These are phyloP conservation scores for Sinohyriopsis cumingii DNA, from an alignment of 2,888 invertebrate genomes.

Conservation along the genomic window DNA sequence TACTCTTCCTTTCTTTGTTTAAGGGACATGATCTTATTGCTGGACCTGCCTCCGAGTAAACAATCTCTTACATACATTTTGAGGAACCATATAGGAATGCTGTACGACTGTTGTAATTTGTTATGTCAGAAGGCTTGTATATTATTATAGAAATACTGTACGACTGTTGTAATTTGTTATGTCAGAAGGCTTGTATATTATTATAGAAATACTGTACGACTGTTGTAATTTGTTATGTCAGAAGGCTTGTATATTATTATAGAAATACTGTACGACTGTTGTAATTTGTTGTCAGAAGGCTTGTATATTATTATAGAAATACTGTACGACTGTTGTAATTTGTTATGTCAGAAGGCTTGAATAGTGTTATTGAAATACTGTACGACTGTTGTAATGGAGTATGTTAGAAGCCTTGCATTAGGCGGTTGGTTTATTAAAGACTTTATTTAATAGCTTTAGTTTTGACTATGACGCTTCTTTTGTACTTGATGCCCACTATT, in stretches of 20 bases:
- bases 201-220: background rate
- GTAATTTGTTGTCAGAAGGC: background rate
- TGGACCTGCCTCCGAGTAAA: background rate
- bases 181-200: no score
- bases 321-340: background rate
- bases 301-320: no score
- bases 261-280: background rate
- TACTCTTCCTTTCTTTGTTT: no score
- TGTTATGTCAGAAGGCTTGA: background rate
- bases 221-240: background rate
- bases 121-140: no score
- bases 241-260: no score
- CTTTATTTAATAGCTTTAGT: no score
- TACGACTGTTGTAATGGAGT: background rate
- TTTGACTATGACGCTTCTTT: no score
- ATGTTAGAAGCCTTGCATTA: no score
- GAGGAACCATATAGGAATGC: background rate
- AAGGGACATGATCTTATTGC: background rate
- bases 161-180: background rate
- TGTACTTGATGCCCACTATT: background rate
- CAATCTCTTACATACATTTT: background rate
- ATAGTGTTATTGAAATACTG: background rate
- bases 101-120: background rate
- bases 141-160: background rate
- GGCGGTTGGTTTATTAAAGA: no score